Evolutionary conservation across 1,140 invertebrate species (phyloP), one percentile per base, ranked within the genome.

Genomic region (Chironomus tepperi): DNA sequence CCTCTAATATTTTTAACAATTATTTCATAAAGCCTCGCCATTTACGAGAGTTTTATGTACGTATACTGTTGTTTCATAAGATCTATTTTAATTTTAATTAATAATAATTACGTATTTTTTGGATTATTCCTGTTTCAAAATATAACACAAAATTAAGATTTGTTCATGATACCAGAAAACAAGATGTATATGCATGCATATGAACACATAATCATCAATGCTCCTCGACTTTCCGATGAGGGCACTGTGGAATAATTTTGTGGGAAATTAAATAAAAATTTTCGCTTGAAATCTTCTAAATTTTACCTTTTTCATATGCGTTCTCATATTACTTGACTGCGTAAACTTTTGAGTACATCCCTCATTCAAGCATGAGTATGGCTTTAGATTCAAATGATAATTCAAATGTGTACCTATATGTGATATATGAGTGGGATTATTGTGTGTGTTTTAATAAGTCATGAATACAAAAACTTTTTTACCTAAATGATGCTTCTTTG

Each of bases 311-410:
- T 91, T 91, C 75, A 87, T 87, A 78, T 93, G 91, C 0, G 90
- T 92, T 74, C 90, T 86, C 89, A 92, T 91, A 77, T 92, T 92
- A 75, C 90, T 91, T 65, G 90, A 91, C 80, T 92, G 90, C 0
- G 90, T 91, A 79, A 93, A 93, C 24, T 88, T 84, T 10, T 91
- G 83, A 6, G 87, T 87, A 78, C 91, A 93, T 65, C 90, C 89
- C 15, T 87, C 84, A 76, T 90, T 89, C 5, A 88, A 85, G 78
- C 91, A 93, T 2, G 88, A 86, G 77, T 93, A 93, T 0, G 91
- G 91, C 77, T 92, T 92, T 43, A 57, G 10, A 57, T 57, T 57
- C 3, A 57, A 57, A 78, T 91, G 91, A 76, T 90, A 92, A 79
- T 94, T 94, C 34, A 93, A 85, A 81, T 94, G 94, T 0, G 93